Percentiles rank a stretch among this genome's conserved stretches.
Evolutionary conservation across 2,113 vertebrate species (phyloP).

Genomic region (Gadus macrocephalus): DNA sequence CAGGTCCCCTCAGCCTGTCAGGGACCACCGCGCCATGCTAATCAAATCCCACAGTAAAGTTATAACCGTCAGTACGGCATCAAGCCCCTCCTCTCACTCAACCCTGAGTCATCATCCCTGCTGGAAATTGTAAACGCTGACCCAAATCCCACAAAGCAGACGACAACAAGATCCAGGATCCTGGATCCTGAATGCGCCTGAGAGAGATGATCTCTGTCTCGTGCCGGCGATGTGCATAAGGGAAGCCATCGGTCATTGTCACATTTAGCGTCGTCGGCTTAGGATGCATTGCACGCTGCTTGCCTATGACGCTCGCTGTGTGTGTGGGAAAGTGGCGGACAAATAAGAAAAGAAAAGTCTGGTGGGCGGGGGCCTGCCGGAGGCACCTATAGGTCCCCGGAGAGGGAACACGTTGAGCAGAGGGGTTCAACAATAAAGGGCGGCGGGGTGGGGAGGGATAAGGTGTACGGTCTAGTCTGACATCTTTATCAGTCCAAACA

Average conservation of each 20-base stretch:
- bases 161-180: no score
- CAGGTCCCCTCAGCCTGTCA: conserved; percentile 39
- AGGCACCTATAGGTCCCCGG: conserved; percentile 41
- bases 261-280: no score
- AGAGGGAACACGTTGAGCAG: conserved; percentile 35
- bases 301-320: no score
- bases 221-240: no score
- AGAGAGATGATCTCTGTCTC: no score
- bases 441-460: conserved; percentile 29
- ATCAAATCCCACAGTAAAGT: conserved; percentile 28
- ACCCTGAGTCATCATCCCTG: no score
- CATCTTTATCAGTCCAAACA: conserved; percentile 63
- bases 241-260: no score
- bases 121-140: no score
- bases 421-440: conserved; percentile 39
- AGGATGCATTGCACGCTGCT: no score
- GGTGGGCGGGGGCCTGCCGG: conserved; percentile 22
- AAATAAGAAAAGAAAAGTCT: neutral
- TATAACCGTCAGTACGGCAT: neutral
- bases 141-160: no score
- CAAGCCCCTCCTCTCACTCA: neutral
- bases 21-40: conserved; percentile 24
- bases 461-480: conserved; percentile 53
- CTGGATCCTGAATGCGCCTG: no score
- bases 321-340: neutral